Evolutionary conservation across 1,140 invertebrate species (phyloP).

Genomic region (Trachymyrmex septentrionalis): DNA sequence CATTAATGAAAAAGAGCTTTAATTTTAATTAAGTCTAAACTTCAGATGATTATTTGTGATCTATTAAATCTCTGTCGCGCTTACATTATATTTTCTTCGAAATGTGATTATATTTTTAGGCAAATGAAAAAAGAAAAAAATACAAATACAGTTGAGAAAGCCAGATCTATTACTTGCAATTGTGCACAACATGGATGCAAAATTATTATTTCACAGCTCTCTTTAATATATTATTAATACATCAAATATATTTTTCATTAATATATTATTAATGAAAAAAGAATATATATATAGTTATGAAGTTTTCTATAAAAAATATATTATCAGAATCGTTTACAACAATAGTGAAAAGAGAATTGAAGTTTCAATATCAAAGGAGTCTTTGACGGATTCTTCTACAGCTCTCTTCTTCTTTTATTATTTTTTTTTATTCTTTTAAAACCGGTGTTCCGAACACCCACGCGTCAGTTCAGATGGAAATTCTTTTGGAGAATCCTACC

Average conservation of each 20-base stretch:
- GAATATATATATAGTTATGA: not conserved
- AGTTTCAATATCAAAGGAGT: not conserved
- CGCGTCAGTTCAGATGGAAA: not conserved
- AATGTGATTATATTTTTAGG: too few relatives aligned
- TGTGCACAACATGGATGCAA: not conserved
- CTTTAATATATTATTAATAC: too few relatives aligned
- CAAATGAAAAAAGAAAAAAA: too few relatives aligned
- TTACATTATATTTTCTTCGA: too few relatives aligned
- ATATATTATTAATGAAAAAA: not conserved
- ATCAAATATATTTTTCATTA: too few relatives aligned
- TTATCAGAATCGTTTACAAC: not conserved
- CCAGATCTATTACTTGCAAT: too few relatives aligned
- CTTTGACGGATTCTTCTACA: not conserved
- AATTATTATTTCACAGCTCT: too few relatives aligned
- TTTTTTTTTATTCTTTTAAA: not conserved
- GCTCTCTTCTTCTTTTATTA: not conserved
- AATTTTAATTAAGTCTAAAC: too few relatives aligned
- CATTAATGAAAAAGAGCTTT: too few relatives aligned
- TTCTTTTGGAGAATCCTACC: not conserved
- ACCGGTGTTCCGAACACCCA: not conserved
- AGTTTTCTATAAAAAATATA: not conserved
- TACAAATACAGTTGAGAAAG: too few relatives aligned
- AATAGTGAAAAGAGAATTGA: not conserved
- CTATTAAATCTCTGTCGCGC: too few relatives aligned
- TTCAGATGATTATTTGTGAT: too few relatives aligned